Evolutionary conservation across 2,797 vertebrate species (phyloP), one percentile per base, ranked within the genome.

Genomic region (Aratinga solstitialis): DNA sequence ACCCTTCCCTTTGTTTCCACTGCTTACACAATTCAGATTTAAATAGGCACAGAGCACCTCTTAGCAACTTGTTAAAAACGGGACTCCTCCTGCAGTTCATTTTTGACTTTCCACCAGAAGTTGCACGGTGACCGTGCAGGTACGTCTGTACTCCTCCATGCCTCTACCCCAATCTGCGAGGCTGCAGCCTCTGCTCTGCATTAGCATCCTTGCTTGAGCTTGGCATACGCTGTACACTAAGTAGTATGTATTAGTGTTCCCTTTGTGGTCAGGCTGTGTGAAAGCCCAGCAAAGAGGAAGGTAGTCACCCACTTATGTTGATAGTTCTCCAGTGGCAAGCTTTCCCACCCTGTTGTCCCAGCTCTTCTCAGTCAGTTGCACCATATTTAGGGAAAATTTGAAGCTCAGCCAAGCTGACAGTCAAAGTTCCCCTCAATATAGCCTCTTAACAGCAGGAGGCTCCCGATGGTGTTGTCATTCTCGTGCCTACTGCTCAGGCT

Each of bases 321-420:
- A 73, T 91, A 93, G 73, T 68, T 87, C 89, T 94, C 62, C 17
- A 6, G 59, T 97, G 93, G 89, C 94, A 93, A 95, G 78, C 81
- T 24, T 84, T 91, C 84, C 93, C 83, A 90, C 87, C 89, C 79
- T 93, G 86, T 93, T 14, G 32, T 91, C 90, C 96, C 94, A 93
- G 91, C 94, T 95, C 86, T 96, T 95, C 75, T 84, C 92, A 95
- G 95, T 89, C 74, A 94, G 75, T 96, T 95, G 74, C 72, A 90
- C 85, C 95, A 74, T 97, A 97, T 89, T 90, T 96, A 94, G 97
- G 93, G 95, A 91, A 95, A 50, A 91, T 94, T 87, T 97, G 97
- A 97, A 97, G 91, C 89, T 87, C 77, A 59, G 97, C 97, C 97
- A 98, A 96, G 91, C 95, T 98, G 97, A 96, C 97, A 98, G 94